Evolutionary conservation across 1,140 invertebrate species (phyloP).

Genomic region (Hylyphantes graminicola): DNA sequence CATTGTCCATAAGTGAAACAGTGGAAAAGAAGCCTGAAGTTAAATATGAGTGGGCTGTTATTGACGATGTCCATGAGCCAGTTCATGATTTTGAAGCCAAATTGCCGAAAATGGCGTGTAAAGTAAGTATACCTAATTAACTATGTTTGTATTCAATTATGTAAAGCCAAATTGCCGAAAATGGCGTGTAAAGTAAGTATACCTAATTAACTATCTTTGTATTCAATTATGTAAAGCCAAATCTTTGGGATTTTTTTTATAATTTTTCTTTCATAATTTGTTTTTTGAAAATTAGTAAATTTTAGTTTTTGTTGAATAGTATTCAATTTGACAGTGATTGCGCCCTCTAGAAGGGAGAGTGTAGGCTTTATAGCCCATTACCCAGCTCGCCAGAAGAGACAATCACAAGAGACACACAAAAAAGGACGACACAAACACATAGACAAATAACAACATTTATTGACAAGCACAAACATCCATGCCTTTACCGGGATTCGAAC

Average conservation of each 20-base stretch:
- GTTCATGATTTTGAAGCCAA: conserved; percentile 84
- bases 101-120: conserved; percentile 86
- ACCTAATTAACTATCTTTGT: not conserved
- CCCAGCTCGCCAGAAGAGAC: too few species aligned
- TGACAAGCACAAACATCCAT: too few species aligned
- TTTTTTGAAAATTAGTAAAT: too few species aligned
- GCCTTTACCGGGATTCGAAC: too few species aligned
- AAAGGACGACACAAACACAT: too few species aligned
- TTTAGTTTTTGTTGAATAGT: too few species aligned
- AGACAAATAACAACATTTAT: too few species aligned
- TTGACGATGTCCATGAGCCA: conserved; percentile 82
- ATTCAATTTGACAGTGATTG: too few species aligned
- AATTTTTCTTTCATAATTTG: too few species aligned
- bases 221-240: not conserved
- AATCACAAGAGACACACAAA: too few species aligned
- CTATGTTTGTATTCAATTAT: not conserved
- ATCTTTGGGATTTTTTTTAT: not conserved
- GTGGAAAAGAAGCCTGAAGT: conserved; percentile 15
- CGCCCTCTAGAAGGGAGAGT: too few species aligned
- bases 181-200: conserved; percentile 77
- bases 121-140: conserved; percentile 64
- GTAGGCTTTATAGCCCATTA: too few species aligned
- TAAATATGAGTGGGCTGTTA: conserved; percentile 84
- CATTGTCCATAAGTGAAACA: conserved; percentile 60
- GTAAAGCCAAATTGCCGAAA: conserved; percentile 80